A percentile compares a stretch with the other conserved stretches of the same genome.
These are phyloP conservation scores for Nomada goodeniana DNA, from an alignment of 2,888 invertebrate species.

Conservation along the genomic window DNA sequence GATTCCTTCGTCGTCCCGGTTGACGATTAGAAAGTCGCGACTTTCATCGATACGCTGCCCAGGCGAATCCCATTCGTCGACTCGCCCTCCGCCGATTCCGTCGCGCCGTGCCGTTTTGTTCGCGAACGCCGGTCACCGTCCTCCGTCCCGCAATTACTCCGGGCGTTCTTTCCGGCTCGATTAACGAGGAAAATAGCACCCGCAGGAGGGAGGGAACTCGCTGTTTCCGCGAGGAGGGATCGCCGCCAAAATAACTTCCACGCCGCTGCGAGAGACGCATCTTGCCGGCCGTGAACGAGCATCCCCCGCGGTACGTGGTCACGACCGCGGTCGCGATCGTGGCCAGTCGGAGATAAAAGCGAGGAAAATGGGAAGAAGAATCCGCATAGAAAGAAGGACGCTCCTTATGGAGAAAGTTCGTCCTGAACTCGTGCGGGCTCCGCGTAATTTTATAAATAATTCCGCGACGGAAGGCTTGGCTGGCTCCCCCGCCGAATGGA, in stretches of 20 bases:
- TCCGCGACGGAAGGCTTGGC: slow-evolving; percentile 38
- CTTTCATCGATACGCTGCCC: slow-evolving; percentile 25
- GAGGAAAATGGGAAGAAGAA: neutral
- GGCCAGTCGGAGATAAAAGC: neutral
- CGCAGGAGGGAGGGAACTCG: slow-evolving; percentile 38
- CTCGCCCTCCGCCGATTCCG: slow-evolving; percentile 33
- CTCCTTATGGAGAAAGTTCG: slow-evolving; percentile 65
- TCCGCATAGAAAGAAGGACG: slow-evolving; percentile 31
- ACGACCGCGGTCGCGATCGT: neutral
- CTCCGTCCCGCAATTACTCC: slow-evolving; percentile 57
- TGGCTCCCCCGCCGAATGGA: neutral
- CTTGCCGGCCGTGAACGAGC: too few species aligned
- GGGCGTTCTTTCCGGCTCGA: slow-evolving; percentile 57
- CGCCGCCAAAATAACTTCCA: slow-evolving; percentile 54
- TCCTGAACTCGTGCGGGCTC: slow-evolving; percentile 43
- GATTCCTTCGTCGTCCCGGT: neutral
- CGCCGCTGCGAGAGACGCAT: slow-evolving; percentile 41
- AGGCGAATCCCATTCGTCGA: slow-evolving; percentile 38
- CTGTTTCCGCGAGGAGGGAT: slow-evolving; percentile 34
- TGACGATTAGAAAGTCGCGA: neutral
- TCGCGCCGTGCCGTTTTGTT: slow-evolving; percentile 51
- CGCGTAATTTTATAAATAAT: slow-evolving; percentile 73
- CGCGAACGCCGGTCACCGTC: slow-evolving; percentile 63
- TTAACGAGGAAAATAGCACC: slow-evolving; percentile 60
- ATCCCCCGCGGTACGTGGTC: neutral